These are phyloP conservation scores for Chrysocyon brachyurus DNA, from an alignment of 2,797 vertebrate species.

Conservation along the genomic window DNA sequence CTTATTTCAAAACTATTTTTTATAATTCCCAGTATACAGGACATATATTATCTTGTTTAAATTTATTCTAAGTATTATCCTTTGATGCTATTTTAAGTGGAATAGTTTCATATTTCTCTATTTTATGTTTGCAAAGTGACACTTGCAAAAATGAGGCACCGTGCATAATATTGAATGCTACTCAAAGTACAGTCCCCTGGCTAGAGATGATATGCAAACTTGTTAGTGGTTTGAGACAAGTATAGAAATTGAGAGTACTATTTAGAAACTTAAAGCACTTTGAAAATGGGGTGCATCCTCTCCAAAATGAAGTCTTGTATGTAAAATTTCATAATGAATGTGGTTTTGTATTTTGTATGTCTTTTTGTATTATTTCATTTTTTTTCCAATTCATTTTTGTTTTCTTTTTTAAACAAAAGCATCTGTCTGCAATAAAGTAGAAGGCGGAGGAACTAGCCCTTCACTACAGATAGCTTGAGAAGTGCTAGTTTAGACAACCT, in stretches of 20 bases:
- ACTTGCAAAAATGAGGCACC: not conserved
- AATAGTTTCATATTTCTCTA: not conserved
- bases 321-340: not conserved
- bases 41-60: not conserved
- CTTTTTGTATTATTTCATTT: not conserved
- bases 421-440: not conserved
- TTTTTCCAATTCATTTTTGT: constrained; percentile 2
- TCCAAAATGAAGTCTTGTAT: not conserved
- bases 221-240: not conserved
- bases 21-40: not conserved
- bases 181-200: not conserved
- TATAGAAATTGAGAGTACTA: not conserved
- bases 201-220: not conserved
- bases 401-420: not conserved
- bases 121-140: not conserved
- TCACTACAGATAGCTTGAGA: not conserved
- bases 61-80: not conserved
- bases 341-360: not conserved
- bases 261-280: not conserved
- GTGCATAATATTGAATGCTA: not conserved
- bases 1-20: not conserved
- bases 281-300: not conserved
- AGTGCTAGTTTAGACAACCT: not conserved
- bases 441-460: not conserved
- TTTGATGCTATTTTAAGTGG: not conserved